These are phyloP conservation scores for Popillia japonica DNA, from an alignment of 1,140 invertebrate species.

Conservation along the genomic window DNA sequence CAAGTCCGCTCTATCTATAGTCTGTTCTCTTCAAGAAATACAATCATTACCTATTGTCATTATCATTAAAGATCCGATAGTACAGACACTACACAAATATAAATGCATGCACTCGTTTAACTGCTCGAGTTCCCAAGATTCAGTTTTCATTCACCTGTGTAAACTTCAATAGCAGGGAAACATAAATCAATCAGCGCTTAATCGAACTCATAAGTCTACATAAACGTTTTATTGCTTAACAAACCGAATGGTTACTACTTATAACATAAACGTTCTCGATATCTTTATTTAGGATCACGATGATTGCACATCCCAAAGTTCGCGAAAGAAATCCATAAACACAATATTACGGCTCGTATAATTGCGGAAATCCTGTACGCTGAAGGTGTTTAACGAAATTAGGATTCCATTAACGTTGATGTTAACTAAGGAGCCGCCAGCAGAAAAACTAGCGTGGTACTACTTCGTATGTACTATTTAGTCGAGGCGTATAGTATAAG, in stretches of 20 bases:
- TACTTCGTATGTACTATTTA: neutral
- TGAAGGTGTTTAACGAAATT: neutral
- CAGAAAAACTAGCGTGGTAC: neutral
- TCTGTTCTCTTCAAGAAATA: no score
- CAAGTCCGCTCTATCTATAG: no score
- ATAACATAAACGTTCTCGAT: neutral
- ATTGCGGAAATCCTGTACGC: neutral
- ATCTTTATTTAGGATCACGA: neutral
- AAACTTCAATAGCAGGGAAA: neutral
- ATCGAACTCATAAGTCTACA: neutral
- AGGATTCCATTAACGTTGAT: neutral
- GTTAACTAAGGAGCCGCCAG: neutral
- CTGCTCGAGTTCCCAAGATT: no score
- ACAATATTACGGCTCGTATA: neutral
- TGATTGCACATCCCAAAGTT: neutral
- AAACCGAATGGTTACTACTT: neutral
- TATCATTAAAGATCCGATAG: no score
- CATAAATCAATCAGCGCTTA: neutral
- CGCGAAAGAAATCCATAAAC: neutral
- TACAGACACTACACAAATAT: no score
- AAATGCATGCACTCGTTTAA: no score
- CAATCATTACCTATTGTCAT: no score
- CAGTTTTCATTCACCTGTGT: no score
- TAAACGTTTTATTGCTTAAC: neutral
- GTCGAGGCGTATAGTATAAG: neutral